phyloP scores from a whole-genome alignment of 2,888 invertebrate genomes.

The Baccha elongata region DNA sequence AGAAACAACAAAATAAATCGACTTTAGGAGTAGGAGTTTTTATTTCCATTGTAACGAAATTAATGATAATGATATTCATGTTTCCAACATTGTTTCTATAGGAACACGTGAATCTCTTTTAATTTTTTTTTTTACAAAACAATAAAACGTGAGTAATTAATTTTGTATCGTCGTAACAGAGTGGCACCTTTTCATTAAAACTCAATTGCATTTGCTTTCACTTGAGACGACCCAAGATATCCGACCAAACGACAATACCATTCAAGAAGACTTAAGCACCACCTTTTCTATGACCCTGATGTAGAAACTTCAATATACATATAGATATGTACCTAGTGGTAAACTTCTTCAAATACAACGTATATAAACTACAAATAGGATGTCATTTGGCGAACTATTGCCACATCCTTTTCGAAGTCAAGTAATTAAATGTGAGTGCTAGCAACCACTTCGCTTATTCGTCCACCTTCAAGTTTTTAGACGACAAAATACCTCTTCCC shows the following conservation, averaged over 20 bases:
- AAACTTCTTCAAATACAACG: constrained; percentile 14
- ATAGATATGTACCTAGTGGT: neutral
- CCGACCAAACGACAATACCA: neutral
- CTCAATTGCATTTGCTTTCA: constrained; percentile 41
- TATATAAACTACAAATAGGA: constrained; percentile 12
- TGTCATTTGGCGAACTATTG: constrained; percentile 24
- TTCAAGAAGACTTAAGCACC: constrained; percentile 2
- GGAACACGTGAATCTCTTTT: neutral
- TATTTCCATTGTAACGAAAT: too few relatives aligned
- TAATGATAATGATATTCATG: too few relatives aligned
- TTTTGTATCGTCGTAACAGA: constrained; percentile 22
- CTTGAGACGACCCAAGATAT: constrained; percentile 22
- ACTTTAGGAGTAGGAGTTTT: too few relatives aligned
- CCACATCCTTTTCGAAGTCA: constrained; percentile 27
- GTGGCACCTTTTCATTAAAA: constrained; percentile 37
- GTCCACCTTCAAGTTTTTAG: neutral
- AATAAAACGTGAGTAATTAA: constrained; percentile 37
- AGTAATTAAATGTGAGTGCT: constrained; percentile 55
- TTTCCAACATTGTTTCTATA: neutral
- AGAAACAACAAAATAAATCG: too few relatives aligned
- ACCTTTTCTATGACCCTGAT: neutral
- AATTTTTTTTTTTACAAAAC: neutral
- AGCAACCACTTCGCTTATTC: constrained; percentile 20
- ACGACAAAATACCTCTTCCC: neutral
- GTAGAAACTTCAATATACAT: too few relatives aligned